Base-by-base conservation (phyloP, 2,113 vertebrate species). In the Syrrhaptes paradoxus region DNA sequence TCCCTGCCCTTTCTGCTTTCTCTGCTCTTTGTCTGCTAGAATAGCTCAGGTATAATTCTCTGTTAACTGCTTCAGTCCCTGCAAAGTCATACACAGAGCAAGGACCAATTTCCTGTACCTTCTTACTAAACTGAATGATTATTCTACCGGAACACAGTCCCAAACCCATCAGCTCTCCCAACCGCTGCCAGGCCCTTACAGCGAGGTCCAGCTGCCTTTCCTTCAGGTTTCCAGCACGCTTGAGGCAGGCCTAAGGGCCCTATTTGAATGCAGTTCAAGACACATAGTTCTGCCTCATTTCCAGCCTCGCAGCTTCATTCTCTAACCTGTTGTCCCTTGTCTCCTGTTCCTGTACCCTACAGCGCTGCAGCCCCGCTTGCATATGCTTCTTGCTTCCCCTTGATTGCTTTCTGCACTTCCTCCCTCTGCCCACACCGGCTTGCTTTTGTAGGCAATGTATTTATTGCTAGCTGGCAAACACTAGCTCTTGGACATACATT, bases 401-500 rank as follows among this genome's bases (percentile, higher is more conserved):
- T 96, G 90, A 96, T 94, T 97, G 93, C 91, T 95, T 94, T 93
- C 22, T 90, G 82, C 34, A 71, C 93, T 59, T 88, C 61, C 68
- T 95, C 89, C 88, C 85, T 85, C 68, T 96, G 90, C 78, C 91
- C 66, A 17, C 11, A 48, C 83, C 74, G 78, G 79, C 61, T 95
- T 66, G 72, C 94, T 96, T 92, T 88, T 6, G 3, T 82, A 82
- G 94, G 89, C 92, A 91, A 41, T 43, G 70, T 82, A 94, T 97
- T 97, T 93, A 96, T 97, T 96, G 94, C 88, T 97, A 54, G 73
- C 93, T 95, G 90, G 95, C 86, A 90, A 89, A 95, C 7, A 5
- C 92, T 54, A 90, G 87, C 7, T 0, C 95, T 93, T 85, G 96
- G 95, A 96, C 97, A 93, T 96, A 95, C 93, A 97, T 97, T 97